Evolutionary conservation across 2,888 invertebrate genomes (phyloP), one percentile per base, ranked within the genome.

Genomic region (Abrostola triplasia): DNA sequence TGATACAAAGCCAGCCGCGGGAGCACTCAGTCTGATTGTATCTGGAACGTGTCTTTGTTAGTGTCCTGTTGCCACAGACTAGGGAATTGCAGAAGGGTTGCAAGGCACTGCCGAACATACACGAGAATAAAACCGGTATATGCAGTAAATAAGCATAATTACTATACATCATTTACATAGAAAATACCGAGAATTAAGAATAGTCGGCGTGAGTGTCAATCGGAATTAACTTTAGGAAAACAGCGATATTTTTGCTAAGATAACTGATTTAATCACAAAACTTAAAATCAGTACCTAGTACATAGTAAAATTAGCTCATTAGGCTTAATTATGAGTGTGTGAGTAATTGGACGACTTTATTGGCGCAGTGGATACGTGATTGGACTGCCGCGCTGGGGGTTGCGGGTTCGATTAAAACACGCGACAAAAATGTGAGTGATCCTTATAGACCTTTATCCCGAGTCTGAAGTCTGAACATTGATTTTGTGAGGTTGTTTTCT

Each of bases 11-110:
- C 42, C 69, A 59, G 78, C 53, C 64, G 66, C 62, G 76, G 76
- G 78, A 64, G 78, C 78, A 72, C 72, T 76, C 78, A 53, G 41
- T 5, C 61, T 75, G 76, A 76, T 76, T 76, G 69, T 76, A 69
- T 76, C 75, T 76, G 76, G 64, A 74, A 63, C 64, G 44, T 67
- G 60, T 71, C 67, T 71, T 73, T 76, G 73, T 68, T 71, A 72
- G 60, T 12, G 37, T 70, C 72, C 68, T 71, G 48, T 40, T 56
- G 6, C 56, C 57, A 7, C 5, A 0, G 0, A 6, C 8, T 6
- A 36, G 7, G 10, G 5, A 40, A n/a, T 0, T 4, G 5, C 47
- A 59, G 59, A 37, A 59, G 42, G 36, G n/a, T 24, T 12, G 42
- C 9, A 42, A 59, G 72, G 59, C 59, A 58, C 35, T 35, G 12